A percentile compares a stretch with the other conserved stretches of the same genome.
These are phyloP conservation scores for Atethmia centrago DNA, from an alignment of 2,888 invertebrate species.

Conservation along the genomic window DNA sequence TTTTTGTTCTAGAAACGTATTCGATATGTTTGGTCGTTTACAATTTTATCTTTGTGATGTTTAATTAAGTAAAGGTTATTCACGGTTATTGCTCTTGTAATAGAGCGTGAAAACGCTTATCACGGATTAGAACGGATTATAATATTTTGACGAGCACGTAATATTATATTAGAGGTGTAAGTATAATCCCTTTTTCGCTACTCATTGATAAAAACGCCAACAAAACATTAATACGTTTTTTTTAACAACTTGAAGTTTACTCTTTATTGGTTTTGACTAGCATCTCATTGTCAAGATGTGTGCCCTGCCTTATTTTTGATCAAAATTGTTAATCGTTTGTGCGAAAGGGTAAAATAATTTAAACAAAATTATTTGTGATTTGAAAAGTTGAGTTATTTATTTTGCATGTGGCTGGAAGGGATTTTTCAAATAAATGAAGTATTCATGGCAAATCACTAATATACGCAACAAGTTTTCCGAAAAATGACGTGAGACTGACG, in stretches of 20 bases:
- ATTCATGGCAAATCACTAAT: too few relatives aligned
- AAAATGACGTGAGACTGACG: too few relatives aligned
- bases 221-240: background rate
- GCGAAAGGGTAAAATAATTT: too few relatives aligned
- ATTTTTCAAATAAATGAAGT: too few relatives aligned
- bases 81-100: constrained; percentile 44
- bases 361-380: too few relatives aligned
- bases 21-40: background rate
- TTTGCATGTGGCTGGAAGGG: too few relatives aligned
- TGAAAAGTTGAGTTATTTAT: too few relatives aligned
- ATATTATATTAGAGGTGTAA: constrained; percentile 14
- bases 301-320: too few relatives aligned
- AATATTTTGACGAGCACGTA: constrained; percentile 27
- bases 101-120: constrained; percentile 36
- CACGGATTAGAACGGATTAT: constrained; percentile 41
- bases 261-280: background rate
- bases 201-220: constrained; percentile 14
- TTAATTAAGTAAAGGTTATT: constrained; percentile 42
- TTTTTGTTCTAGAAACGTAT: constrained; percentile 12
- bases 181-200: constrained; percentile 26
- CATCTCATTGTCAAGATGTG: too few relatives aligned
- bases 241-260: background rate
- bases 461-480: too few relatives aligned
- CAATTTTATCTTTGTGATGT: constrained; percentile 34
- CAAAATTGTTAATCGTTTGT: too few relatives aligned